Conservation (phyloP, 2,113 vertebrate genomes). For the Nothobranchius kuhntae region DNA sequence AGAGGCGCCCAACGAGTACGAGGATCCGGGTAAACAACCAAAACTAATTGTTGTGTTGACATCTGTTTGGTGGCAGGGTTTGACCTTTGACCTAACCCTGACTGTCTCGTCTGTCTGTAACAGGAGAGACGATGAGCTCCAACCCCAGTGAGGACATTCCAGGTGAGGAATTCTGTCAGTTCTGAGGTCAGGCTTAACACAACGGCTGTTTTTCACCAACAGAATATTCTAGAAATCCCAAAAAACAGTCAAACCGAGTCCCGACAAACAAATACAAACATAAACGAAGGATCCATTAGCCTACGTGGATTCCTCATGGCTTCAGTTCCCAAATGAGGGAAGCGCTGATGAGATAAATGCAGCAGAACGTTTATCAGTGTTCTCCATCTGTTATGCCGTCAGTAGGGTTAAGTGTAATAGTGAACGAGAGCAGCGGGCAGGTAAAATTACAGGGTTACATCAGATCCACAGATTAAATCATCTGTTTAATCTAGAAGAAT, state of each 20-base stretch:
- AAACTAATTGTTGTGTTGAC: constrained; percentile 3
- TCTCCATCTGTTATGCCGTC: constrained; percentile 2
- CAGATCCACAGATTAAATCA: not conserved
- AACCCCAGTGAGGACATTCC: constrained; percentile 50
- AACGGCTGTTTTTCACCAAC: too few relatives aligned
- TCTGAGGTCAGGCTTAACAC: not conserved
- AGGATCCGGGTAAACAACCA: constrained; percentile 34
- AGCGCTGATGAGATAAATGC: too few relatives aligned
- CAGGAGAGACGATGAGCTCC: constrained; percentile 20
- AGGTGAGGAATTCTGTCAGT: constrained; percentile 51
- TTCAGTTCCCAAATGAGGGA: constrained; percentile 31
- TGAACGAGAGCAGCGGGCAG: not conserved
- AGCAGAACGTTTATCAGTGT: too few relatives aligned
- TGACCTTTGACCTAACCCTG: constrained; percentile 51
- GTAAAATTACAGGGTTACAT: too few relatives aligned
- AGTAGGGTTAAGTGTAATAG: not conserved
- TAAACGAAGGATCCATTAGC: not conserved
- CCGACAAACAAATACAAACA: too few relatives aligned
- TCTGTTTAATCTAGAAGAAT: not conserved
- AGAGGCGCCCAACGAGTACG: constrained; percentile 26
- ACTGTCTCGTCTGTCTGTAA: constrained; percentile 56
- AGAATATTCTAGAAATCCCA: too few relatives aligned
- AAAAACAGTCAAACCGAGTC: constrained; percentile 18
- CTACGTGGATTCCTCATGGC: constrained; percentile 33
- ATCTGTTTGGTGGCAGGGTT: constrained; percentile 41